Base-by-base conservation (phyloP, 2,797 vertebrate species). In the Peromyscus aztecus region DNA sequence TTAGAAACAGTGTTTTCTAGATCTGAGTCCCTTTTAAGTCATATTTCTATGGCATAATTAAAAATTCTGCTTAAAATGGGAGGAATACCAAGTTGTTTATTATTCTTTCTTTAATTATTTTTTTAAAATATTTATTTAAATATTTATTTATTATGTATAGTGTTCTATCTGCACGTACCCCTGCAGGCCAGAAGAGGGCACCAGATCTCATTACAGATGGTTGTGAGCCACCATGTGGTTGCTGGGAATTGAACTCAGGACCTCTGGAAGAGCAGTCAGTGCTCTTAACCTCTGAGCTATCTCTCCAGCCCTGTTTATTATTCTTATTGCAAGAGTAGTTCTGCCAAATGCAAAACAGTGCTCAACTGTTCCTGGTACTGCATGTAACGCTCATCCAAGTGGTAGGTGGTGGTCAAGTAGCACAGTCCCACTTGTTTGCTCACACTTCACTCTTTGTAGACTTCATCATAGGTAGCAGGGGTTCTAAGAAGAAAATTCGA, bases 1-100 rank as follows among this genome's bases (percentile, higher is more conserved):
- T 91, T 13, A 43, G 24, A 93, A 61, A 78, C 59, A 82, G 73
- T 75, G 89, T 93, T 93, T 93, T 94, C 84, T 95, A 73, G 71
- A 85, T 80, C 46, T 76, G 80, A 37, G 76, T 65, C 81, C 75
- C 49, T 57, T 93, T 40, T 19, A 37, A 4, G 29, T 34, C 31
- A 0, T 80, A 31, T 83, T 90, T 57, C 21, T 80, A 43, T 52
- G 23, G 75, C 63, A 31, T 31, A 65, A 65, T 46, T 87, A 91
- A 65, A 37, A 37, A 34, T 52, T 17, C 29, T 82, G 8, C 40
- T 80, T 89, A 91, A 71, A 90, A n/a, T 71, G n/a, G 43, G 76
- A 84, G 84, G 84, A 67, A 89, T 61, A 90, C 73, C 69, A 69
- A 85, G 71, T 1, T 71, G 16, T n/a, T 90, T 19, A 43, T 84